phyloP scores from a whole-genome alignment of 2,113 vertebrate species.

The Lampris megalopsis region DNA sequence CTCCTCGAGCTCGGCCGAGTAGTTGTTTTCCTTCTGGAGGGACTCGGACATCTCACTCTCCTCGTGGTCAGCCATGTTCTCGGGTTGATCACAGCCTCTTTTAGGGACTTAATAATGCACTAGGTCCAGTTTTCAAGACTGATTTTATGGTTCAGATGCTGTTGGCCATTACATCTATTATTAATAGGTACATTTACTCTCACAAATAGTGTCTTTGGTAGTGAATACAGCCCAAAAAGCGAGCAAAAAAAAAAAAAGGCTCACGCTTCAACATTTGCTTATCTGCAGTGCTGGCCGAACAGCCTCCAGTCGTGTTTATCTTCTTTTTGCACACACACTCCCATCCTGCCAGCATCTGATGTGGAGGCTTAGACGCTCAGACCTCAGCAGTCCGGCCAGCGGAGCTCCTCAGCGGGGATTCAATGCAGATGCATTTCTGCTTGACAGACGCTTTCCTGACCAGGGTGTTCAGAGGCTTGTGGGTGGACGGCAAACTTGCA shows the following conservation, averaged over 20 bases:
- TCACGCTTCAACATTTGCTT: background rate
- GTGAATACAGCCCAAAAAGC: slow-evolving; percentile 17
- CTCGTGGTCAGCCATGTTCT: slow-evolving; percentile 74
- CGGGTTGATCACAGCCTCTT: slow-evolving; percentile 11
- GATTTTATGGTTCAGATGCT: slow-evolving; percentile 49
- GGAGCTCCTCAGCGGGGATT: slow-evolving; percentile 26
- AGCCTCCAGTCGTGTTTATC: slow-evolving; percentile 43
- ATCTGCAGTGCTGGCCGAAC: slow-evolving; percentile 46
- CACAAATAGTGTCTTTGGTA: slow-evolving; percentile 26
- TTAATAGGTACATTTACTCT: slow-evolving; percentile 50
- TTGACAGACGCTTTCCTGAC: slow-evolving; percentile 4
- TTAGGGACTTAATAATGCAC: slow-evolving; percentile 7
- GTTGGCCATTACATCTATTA: slow-evolving; percentile 48
- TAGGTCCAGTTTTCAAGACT: slow-evolving; percentile 2
- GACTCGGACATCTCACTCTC: slow-evolving; percentile 70
- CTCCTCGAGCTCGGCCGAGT: slow-evolving; percentile 69
- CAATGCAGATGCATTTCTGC: slow-evolving; percentile 28
- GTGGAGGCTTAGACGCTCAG: slow-evolving; percentile 41
- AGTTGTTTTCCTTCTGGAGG: slow-evolving; percentile 62
- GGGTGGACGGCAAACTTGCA: slow-evolving; percentile 19
- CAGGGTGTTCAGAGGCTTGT: slow-evolving; percentile 32
- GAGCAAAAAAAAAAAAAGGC: background rate
- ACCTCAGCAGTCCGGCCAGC: slow-evolving; percentile 43
- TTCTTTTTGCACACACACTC: slow-evolving; percentile 41
- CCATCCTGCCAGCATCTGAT: slow-evolving; percentile 43